Base-by-base conservation (phyloP, 2,113 vertebrate species). In the Phasianus colchicus region DNA sequence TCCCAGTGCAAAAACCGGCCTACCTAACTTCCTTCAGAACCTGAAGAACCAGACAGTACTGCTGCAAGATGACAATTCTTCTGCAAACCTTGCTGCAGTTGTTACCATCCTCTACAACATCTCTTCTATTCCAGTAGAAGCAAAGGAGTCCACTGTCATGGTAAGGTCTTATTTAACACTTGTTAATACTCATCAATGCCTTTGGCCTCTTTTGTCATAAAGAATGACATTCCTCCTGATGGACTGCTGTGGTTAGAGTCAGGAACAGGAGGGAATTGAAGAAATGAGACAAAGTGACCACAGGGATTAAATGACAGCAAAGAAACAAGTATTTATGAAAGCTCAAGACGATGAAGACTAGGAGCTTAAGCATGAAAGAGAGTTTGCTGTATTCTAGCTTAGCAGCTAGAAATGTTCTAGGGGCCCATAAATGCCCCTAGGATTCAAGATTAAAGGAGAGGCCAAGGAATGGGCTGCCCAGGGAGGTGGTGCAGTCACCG, bases 51-150 rank as follows among this genome's bases (percentile, higher is more conserved):
- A 60, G 11, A 83, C 88, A 29, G 5, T 0, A 70, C 18, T 52
- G 1, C 71, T 88, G 43, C 16, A 94, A 63, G 38, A 16, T 13
- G 84, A 16, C 3, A 74, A 2, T 2, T 96, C 94, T 25, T 24
- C 97, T 34, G 97, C 96, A 79, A 93, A 96, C 64, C 10, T 98
- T 54, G 95, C 67, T 0, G 96, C 98, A 34, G 21, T 98, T 1
- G 32, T 98, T 83, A 69, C 5, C 67, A 98, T 98, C 80, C 82
- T 98, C 17, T 11, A 72, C 24, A 75, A 38, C 34, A 6, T 98
- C 58, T 98, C 98, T 21, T 73, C 42, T 13, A 94, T 98, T 55
- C 96, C 97, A 25, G 72, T 18, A 48, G 17, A 94, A 5, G 95
- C 98, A 77, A 6, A 94, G 1, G 6, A 60, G 25, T 0, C 2